These are phyloP conservation scores for Caenorhabditis uteleia DNA, from an alignment of 2,888 invertebrate genomes.

Conservation along the genomic window DNA sequence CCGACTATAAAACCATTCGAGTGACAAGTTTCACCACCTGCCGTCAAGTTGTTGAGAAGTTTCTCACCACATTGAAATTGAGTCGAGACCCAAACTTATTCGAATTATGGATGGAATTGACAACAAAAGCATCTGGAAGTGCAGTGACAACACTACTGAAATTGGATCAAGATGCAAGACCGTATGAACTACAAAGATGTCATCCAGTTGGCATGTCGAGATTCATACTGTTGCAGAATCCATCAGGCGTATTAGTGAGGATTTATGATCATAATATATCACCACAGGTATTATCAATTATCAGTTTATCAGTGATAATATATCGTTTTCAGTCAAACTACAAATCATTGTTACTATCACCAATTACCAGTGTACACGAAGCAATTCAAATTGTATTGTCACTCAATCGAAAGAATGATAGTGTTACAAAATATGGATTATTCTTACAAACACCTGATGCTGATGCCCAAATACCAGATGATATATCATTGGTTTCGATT, in stretches of 20 bases:
- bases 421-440: slow-evolving; percentile 29
- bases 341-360: slow-evolving; percentile 62
- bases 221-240: slow-evolving; percentile 85
- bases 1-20: slow-evolving; percentile 91
- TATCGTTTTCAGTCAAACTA: slow-evolving; percentile 59
- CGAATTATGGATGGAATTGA: slow-evolving; percentile 82
- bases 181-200: slow-evolving; percentile 88
- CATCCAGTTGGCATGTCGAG: slow-evolving; percentile 88
- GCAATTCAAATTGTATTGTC: slow-evolving; percentile 53
- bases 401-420: slow-evolving; percentile 47
- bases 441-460: slow-evolving; percentile 33
- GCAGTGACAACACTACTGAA: slow-evolving; percentile 37
- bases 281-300: slow-evolving; percentile 75
- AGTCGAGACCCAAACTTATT: slow-evolving; percentile 83
- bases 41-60: slow-evolving; percentile 81
- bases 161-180: slow-evolving; percentile 85
- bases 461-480: slow-evolving; percentile 57
- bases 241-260: slow-evolving; percentile 85
- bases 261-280: slow-evolving; percentile 89
- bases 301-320: too few relatives aligned
- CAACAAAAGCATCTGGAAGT: slow-evolving; percentile 35
- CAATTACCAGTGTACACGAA: slow-evolving; percentile 49
- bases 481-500: slow-evolving; percentile 47
- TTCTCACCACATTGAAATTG: slow-evolving; percentile 80
- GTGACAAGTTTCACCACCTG: slow-evolving; percentile 86